Evolutionary conservation across 2,888 invertebrate genomes (phyloP), one percentile per base, ranked within the genome.

Genomic region (Platycheirus rosarum): DNA sequence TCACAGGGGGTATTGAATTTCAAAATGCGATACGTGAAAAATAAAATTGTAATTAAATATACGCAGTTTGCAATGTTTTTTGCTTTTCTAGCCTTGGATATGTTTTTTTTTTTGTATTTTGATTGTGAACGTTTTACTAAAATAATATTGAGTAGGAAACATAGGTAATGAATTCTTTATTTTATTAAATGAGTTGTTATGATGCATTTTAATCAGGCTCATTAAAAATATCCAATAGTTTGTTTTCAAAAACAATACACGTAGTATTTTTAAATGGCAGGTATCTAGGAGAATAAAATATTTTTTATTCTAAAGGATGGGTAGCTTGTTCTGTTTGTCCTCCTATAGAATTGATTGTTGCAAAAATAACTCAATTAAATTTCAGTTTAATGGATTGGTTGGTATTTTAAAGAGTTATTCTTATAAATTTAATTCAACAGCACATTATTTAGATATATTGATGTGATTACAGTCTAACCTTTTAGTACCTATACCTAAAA

Each of bases 141-240:
- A 23, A 23, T 23, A 4, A n/a, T 23, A 23, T 32, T 32, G 4
- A 32, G 55, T 44, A 66, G 77, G 71, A 75, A 80, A 75, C 48
- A 60, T 60, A 51, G 29, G 29, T 51, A 6, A 7, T 40, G 63
- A 18, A 9, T 37, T 53, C 20, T 49, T 11, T 48, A 53, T 16
- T 60, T 42, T n/a, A n/a, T n/a, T 51, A 26, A 57, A 42, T 42
- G 80, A 70, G 57, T 53, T 71, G 60, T 60, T 63, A 51, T 60
- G 29, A 65, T 60, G 75, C 70, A 80, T 80, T 75, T 80, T 70
- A 75, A 80, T 75, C 44, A 66, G 23, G 37, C 70, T 70, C 23
- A 75, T 70, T 70, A 80, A 70, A 23, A 40, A 13, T n/a, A 13
- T 29, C 32, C 37, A 29, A 0, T 51, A 4, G 29, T 51, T 14